Percentiles rank a stretch among this genome's conserved stretches.
These are phyloP conservation scores for Pristionchus exspectatus DNA, from an alignment of 2,888 invertebrate genomes.

Conservation along the genomic window DNA sequence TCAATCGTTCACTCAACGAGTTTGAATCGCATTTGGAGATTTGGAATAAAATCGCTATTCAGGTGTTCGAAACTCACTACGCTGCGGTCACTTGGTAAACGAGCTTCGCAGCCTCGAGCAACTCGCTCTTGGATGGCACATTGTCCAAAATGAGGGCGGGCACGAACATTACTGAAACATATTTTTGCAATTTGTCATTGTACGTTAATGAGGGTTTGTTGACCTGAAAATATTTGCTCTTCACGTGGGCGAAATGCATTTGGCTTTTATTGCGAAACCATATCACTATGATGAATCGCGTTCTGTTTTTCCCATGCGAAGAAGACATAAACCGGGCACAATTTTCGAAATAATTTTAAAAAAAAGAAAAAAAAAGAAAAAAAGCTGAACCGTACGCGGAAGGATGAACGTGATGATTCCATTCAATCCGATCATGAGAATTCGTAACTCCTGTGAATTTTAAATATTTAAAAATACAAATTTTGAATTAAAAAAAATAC, in stretches of 20 bases:
- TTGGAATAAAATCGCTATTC: too few relatives aligned
- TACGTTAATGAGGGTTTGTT: too few relatives aligned
- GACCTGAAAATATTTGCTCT: too few relatives aligned
- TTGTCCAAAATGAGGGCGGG: slow-evolving; percentile 38
- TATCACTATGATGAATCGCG: too few relatives aligned
- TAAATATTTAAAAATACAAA: neutral
- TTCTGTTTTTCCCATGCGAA: too few relatives aligned
- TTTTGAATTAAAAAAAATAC: neutral
- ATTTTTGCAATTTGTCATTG: too few relatives aligned
- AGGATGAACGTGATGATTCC: slow-evolving; percentile 35
- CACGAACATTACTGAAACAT: neutral
- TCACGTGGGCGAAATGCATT: too few relatives aligned
- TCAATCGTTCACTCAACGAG: too few relatives aligned
- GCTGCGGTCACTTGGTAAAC: slow-evolving; percentile 29
- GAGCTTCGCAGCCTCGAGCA: slow-evolving; percentile 3
- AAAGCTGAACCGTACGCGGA: neutral
- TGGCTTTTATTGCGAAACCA: too few relatives aligned
- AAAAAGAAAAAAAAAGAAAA: neutral
- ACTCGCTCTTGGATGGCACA: neutral
- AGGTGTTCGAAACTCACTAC: neutral
- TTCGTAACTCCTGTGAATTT: slow-evolving; percentile 10
- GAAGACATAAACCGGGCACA: too few relatives aligned
- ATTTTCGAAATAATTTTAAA: neutral
- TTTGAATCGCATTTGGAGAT: too few relatives aligned
- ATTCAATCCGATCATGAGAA: slow-evolving; percentile 23